Percentiles rank a stretch among this genome's conserved stretches.
Evolutionary conservation across 2,113 vertebrate species (phyloP).

Genomic region (Potamarius usumacintae): DNA sequence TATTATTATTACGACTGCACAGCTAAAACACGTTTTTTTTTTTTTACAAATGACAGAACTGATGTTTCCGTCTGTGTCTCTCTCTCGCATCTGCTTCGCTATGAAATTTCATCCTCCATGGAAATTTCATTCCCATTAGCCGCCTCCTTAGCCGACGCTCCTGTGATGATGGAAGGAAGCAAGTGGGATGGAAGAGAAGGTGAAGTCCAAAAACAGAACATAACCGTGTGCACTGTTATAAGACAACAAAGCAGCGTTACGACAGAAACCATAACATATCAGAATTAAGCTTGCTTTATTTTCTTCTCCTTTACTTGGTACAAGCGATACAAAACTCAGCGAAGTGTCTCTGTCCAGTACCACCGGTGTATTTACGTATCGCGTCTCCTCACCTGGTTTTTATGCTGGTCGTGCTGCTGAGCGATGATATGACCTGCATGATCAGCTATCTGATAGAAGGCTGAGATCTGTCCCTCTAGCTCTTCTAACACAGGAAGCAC

Average conservation of each 20-base stretch:
- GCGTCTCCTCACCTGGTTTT: slow-evolving; percentile 82
- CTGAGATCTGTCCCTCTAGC: slow-evolving; percentile 85
- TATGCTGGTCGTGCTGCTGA: slow-evolving; percentile 80
- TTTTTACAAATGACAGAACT: not conserved
- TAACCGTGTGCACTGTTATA: not conserved
- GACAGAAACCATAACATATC: not conserved
- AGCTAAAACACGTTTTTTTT: not conserved
- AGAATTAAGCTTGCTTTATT: no score
- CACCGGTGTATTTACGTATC: not conserved
- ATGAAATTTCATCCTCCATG: slow-evolving; percentile 10
- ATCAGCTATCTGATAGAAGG: slow-evolving; percentile 87
- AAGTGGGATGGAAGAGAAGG: not conserved
- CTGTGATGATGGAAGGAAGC: not conserved
- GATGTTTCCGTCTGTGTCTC: not conserved
- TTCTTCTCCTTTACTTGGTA: no score
- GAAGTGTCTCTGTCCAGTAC: not conserved
- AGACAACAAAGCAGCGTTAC: not conserved
- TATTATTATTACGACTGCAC: not conserved
- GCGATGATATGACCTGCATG: slow-evolving; percentile 82
- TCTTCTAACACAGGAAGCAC: slow-evolving; percentile 84
- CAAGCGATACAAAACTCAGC: no score
- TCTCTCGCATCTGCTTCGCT: slow-evolving; percentile 2
- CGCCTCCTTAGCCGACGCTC: not conserved
- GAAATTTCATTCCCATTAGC: slow-evolving; percentile 3
- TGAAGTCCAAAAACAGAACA: not conserved